Percentiles rank a stretch among this genome's conserved stretches.
These are phyloP conservation scores for Nothoprocta perdicaria DNA, from an alignment of 2,113 vertebrate species.

Conservation along the genomic window DNA sequence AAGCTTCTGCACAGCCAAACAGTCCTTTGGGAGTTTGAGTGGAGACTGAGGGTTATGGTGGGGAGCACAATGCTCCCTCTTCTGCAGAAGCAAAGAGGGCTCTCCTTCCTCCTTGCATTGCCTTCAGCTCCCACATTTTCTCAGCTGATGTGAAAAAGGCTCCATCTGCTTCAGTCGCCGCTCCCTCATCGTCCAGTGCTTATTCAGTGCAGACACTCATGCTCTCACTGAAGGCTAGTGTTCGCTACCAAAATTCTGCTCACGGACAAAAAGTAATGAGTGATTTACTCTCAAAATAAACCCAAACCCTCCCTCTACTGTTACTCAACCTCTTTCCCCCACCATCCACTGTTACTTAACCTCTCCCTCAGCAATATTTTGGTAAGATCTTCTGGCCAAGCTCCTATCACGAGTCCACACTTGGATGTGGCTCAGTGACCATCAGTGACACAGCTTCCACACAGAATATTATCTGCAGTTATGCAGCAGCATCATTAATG, in stretches of 20 bases:
- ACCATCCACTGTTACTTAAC: neutral
- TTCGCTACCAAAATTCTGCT: neutral
- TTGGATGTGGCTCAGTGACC: neutral
- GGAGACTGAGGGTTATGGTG: slow-evolving; percentile 19
- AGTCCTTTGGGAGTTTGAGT: slow-evolving; percentile 32
- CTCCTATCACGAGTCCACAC: neutral
- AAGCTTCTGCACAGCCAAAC: slow-evolving; percentile 13
- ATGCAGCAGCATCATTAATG: neutral
- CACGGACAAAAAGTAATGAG: neutral
- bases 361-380: neutral
- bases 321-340: neutral
- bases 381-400: neutral
- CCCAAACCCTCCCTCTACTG: neutral
- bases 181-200: neutral
- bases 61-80: slow-evolving; percentile 8
- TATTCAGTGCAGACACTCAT: neutral
- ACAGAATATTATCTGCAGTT: neutral
- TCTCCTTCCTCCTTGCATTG: neutral
- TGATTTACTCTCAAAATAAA: neutral
- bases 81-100: neutral
- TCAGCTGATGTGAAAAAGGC: neutral
- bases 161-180: slow-evolving; percentile 15
- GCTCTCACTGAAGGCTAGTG: neutral
- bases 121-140: neutral
- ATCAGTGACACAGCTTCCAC: neutral